Evolutionary conservation across 2,113 vertebrate species (phyloP), one percentile per base, ranked within the genome.

Genomic region (Cyanistes caeruleus): DNA sequence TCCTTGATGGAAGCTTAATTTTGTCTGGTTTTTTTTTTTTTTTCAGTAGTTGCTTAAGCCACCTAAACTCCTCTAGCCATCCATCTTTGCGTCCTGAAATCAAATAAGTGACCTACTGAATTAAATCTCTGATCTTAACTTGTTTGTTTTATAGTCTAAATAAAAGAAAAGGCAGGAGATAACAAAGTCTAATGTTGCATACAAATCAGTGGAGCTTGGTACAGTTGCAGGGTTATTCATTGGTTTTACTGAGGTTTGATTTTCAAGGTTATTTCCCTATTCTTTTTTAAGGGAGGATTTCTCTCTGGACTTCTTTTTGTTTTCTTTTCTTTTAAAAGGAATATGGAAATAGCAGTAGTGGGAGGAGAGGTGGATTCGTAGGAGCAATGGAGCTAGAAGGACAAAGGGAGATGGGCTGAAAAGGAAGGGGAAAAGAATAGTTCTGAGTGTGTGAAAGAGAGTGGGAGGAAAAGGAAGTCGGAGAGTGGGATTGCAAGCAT

Each of bases 391-490:
- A 93, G 31, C 49, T 92, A 10, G 75, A 51, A 72, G 80, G 80
- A 90, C 93, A 95, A 94, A 90, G 41, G 76, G 68, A 92, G 59
- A 90, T 78, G 76, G 52, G 22, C 59, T 96, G 79, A 75, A 93
- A 95, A 74, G 72, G 59, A 87, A 64, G 19, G 51, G 62, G 35
- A 30, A 77, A 83, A 90, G 41, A 96, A 80, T 80, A 44, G 48
- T 58, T 84, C 13, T 8, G 52, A 76, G 31, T 81, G 55, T 89
- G 80, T 72, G 92, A 88, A 96, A 90, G 33, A 52, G 59, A 80
- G 59, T 79, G 65, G 92, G 83, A 92, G 87, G 76, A 75, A 73
- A 37, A 33, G 83, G 86, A 92, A 76, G 72, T 65, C 11, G 6
- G 33, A 84, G 30, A 78, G 68, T 92, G 83, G 81, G 70, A 79